Base-by-base conservation (phyloP, 1,140 invertebrate species). In the Polypedilum vanderplanki region DNA sequence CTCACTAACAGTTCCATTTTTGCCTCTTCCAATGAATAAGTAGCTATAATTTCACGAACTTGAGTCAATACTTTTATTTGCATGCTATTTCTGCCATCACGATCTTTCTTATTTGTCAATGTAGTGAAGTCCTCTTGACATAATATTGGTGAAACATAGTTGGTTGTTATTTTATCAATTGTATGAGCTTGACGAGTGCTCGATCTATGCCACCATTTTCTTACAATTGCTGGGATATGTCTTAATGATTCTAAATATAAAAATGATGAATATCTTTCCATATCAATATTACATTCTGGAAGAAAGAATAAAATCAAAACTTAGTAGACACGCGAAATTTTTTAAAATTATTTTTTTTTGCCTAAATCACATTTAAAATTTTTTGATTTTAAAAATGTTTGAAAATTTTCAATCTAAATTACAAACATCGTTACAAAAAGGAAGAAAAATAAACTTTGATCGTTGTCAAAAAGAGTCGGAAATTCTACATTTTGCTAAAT, bases 11-110 rank as follows among this genome's bases (percentile, higher is more conserved):
- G 82, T 79, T 95, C 93, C 78, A 95, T 90, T 76, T 88, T 89
- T 0, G 89, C 88, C 75, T 96, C 93, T 78, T 95, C 93, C 70
- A 96, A 87, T 18, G 88, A 87, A 81, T 96, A 96, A 0, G 88
- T 84, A 0, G 93, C 93, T 40, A 91, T 82, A 0, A 96, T 89
- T 86, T 96, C 93, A 67, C 91, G 84, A 5, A 88, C 88, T 0
- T 85, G 85, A 41, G 86, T 85, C 77, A 92, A 87, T 33, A 91
- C 87, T 78, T 88, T 89, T 20, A 95, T 85, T 90, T 93, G 78
- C 74, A 81, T 80, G 10, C 15, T 17, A 46, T 92, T 76, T 90
- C 87, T 76, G 91, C 86, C 77, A 83, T 82, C 41, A 81, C 81
- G 75, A 78, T 81, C 77, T 80, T 83, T 78, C 82, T 85, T 73